Percentiles rank a stretch among this genome's conserved stretches.
phyloP scores from a whole-genome alignment of 2,888 invertebrate species.

The Xestia rhomboidea region DNA sequence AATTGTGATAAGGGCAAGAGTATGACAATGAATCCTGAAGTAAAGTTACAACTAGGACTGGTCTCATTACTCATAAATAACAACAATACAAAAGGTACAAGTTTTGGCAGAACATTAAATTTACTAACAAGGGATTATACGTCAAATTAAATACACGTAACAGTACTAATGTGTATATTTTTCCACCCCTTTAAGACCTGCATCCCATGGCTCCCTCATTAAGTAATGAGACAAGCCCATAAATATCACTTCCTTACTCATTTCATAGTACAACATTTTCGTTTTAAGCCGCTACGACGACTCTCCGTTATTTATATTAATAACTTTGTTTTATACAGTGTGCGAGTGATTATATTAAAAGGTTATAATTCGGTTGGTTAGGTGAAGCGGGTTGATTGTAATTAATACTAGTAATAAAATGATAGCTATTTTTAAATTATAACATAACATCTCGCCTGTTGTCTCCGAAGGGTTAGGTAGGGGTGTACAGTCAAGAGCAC shows the following conservation, averaged over 20 bases:
- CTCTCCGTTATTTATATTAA: conserved; percentile 85
- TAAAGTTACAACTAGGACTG: too few relatives aligned
- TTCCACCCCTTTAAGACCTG: conserved; percentile 55
- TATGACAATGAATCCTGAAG: neutral
- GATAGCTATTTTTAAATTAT: neutral
- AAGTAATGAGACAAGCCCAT: conserved; percentile 78
- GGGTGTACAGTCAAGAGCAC: too few relatives aligned
- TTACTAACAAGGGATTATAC: neutral
- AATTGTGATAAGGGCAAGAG: too few relatives aligned
- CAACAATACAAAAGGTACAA: too few relatives aligned
- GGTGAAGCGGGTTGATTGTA: conserved; percentile 8
- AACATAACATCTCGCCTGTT: too few relatives aligned
- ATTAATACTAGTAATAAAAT: neutral
- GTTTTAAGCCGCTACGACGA: conserved; percentile 85
- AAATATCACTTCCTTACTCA: conserved; percentile 89
- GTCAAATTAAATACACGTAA: neutral
- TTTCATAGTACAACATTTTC: conserved; percentile 87
- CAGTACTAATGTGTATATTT: conserved; percentile 35
- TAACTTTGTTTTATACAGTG: conserved; percentile 59
- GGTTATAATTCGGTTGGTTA: conserved; percentile 8
- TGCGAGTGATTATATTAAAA: conserved; percentile 31
- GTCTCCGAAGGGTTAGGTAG: too few relatives aligned
- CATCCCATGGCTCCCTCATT: conserved; percentile 75
- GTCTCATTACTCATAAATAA: too few relatives aligned
- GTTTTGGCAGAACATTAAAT: too few relatives aligned